These are phyloP conservation scores for Mythimna loreyi DNA, from an alignment of 2,888 invertebrate species.

Conservation along the genomic window DNA sequence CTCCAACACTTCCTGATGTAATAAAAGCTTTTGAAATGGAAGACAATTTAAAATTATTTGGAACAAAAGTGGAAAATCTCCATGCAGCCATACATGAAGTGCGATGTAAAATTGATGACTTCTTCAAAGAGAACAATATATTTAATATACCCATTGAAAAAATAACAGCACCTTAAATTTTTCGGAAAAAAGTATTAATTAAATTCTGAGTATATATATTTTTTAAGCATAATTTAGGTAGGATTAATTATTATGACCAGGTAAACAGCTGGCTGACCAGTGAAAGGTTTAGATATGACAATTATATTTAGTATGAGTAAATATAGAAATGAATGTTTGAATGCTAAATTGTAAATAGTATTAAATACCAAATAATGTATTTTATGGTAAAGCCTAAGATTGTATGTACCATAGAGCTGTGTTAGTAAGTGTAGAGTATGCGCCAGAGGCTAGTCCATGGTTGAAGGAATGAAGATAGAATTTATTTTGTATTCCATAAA, in stretches of 20 bases:
- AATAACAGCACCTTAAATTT: conserved; percentile 42
- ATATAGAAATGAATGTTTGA: conserved; percentile 36
- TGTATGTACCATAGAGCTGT: conserved; percentile 67
- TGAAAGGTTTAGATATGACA: conserved; percentile 40
- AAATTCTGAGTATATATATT: conserved; percentile 35
- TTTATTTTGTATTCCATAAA: conserved; percentile 53
- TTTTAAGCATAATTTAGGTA: conserved; percentile 31
- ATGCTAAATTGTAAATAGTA: conserved; percentile 57
- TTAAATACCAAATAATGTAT: conserved; percentile 59
- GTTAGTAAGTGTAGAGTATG: conserved; percentile 59
- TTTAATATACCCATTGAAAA: conserved; percentile 80
- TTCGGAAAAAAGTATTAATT: conserved; percentile 18
- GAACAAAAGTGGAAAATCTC: conserved; percentile 80
- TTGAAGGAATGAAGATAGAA: conserved; percentile 41
- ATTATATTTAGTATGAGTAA: conserved; percentile 35
- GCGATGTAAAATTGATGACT: conserved; percentile 91
- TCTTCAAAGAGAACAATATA: conserved; percentile 91
- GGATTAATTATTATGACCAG: neutral
- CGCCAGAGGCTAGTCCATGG: conserved; percentile 63
- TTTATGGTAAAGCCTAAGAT: conserved; percentile 60
- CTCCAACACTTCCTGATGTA: conserved; percentile 91
- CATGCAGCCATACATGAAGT: conserved; percentile 90
- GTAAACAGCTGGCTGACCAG: conserved; percentile 25
- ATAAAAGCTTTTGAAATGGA: conserved; percentile 87
- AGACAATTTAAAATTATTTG: conserved; percentile 79